phyloP scores from a whole-genome alignment of 2,888 invertebrate genomes.

The Dicyrtoma fusca region DNA sequence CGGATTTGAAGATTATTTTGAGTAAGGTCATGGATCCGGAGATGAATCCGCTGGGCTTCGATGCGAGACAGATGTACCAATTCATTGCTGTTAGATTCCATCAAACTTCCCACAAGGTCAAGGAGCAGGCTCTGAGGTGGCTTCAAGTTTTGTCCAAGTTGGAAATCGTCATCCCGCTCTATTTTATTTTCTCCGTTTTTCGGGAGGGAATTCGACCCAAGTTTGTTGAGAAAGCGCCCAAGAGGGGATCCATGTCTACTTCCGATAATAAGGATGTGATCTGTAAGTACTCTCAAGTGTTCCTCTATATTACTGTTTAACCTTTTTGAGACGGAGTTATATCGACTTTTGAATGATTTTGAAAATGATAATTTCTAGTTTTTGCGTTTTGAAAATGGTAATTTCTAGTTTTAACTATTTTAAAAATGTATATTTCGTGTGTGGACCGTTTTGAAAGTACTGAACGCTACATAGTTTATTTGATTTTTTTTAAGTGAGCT shows the following conservation, averaged over 20 bases:
- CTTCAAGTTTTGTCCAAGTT: conserved; percentile 84
- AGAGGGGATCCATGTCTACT: conserved; percentile 55
- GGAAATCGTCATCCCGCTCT: conserved; percentile 86
- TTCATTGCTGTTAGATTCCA: conserved; percentile 86
- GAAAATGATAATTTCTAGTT: too few relatives aligned
- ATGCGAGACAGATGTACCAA: conserved; percentile 91
- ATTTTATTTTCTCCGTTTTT: conserved; percentile 86
- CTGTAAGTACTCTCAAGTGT: too few relatives aligned
- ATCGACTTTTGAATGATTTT: too few relatives aligned
- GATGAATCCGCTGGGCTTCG: conserved; percentile 91
- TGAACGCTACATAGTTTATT: too few relatives aligned
- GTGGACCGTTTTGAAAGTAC: too few relatives aligned
- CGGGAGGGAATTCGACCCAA: conserved; percentile 75
- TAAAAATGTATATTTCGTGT: too few relatives aligned
- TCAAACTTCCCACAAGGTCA: conserved; percentile 77
- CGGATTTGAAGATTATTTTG: conserved; percentile 79
- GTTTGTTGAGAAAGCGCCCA: conserved; percentile 47
- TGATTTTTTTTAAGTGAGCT: too few relatives aligned
- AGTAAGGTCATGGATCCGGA: conserved; percentile 97
- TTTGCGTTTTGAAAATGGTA: too few relatives aligned
- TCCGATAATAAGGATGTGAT: conserved; percentile 54
- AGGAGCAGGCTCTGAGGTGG: conserved; percentile 87
- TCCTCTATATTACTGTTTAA: too few relatives aligned
- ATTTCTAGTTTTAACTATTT: too few relatives aligned
- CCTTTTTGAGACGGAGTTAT: too few relatives aligned